Base-by-base conservation (phyloP, 2,888 invertebrate species). In the Rhagonycha lutea region DNA sequence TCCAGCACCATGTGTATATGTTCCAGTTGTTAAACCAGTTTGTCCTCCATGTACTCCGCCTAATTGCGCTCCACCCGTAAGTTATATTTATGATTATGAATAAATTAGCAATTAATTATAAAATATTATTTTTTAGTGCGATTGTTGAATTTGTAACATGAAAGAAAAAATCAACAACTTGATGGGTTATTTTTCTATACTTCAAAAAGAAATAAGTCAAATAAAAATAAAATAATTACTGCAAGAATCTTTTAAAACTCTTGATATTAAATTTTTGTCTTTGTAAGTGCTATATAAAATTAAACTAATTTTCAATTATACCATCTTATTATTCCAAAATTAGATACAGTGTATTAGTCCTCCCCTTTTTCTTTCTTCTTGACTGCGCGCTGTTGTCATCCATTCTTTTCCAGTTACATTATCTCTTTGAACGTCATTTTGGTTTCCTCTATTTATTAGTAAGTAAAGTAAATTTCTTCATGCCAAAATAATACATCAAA, bases 1-100 rank as follows among this genome's bases (percentile, higher is more conserved):
- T 68, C 82, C 82, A 28, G 81, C 81, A 47, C 81, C 82, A 7
- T 76, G 76, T 67, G 79, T 80, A 1, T 76, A 74, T 14, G 79
- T 79, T 23, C 80, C 80, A 9, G 79, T 80, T 23, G 75, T 78
- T 12, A 76, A 73, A 28, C 78, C 80, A 12, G 79, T 80, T 67
- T 79, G 81, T 68, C 78, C 79, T 2, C 78, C 79, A 9, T 77
- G 77, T 26, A 78, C 80, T 28, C 28, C 28, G 8, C 28, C 28
- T 9, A 7, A 7, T 8, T 28, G 28, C n/a, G n/a, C 47, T 7
- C 47, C 47, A 47, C n/a, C 47, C 0, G 47, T 47, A 47, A 47
- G 47, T 47, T 47, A 47, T 2, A 47, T n/a, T n/a, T 47, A n/a
- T n/a, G n/a, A 47, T 47, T 47, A 47, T n/a, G n/a, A 47, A 47